Percentiles rank a stretch among this genome's conserved stretches.
Evolutionary conservation across 35 echinoderm and acorn worm genomes (phyloP).

Genomic region (Ophioderma brevispina): DNA sequence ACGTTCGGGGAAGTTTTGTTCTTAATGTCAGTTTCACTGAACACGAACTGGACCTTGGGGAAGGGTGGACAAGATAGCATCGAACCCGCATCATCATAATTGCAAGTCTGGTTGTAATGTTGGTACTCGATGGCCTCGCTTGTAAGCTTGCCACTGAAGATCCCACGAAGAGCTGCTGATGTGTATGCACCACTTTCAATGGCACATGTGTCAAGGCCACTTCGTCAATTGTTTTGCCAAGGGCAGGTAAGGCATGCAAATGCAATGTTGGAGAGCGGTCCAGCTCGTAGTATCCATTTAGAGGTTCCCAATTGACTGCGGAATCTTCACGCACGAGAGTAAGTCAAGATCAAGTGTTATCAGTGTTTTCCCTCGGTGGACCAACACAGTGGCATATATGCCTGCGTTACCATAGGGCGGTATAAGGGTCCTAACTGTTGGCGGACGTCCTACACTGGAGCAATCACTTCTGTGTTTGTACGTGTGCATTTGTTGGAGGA

Average conservation of each 20-base stretch:
- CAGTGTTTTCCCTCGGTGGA: slow-evolving; percentile 25
- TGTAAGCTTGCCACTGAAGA: slow-evolving; percentile 40
- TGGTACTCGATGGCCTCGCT: slow-evolving; percentile 37
- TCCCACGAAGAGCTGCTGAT: slow-evolving; percentile 52
- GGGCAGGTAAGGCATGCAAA: slow-evolving; percentile 57
- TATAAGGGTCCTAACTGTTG: slow-evolving; percentile 43
- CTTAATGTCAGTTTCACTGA: slow-evolving; percentile 12
- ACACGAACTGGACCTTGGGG: slow-evolving; percentile 38
- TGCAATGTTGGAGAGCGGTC: slow-evolving; percentile 58
- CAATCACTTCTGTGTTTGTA: slow-evolving; percentile 57
- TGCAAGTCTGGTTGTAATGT: slow-evolving; percentile 40
- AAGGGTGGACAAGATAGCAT: slow-evolving; percentile 42
- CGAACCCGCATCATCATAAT: slow-evolving; percentile 62
- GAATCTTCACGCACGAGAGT: slow-evolving; percentile 49
- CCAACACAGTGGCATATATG: slow-evolving; percentile 28
- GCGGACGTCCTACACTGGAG: slow-evolving; percentile 45
- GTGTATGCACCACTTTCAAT: slow-evolving; percentile 65
- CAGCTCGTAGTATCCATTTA: slow-evolving; percentile 51
- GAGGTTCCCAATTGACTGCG: slow-evolving; percentile 28
- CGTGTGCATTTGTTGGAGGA: neutral
- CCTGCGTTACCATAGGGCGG: slow-evolving; percentile 23
- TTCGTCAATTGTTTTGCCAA: slow-evolving; percentile 55
- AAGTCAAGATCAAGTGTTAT: slow-evolving; percentile 49
- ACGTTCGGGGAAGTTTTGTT: slow-evolving; percentile 41
- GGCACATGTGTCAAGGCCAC: slow-evolving; percentile 42